These are phyloP conservation scores for Buteo buteo DNA, from an alignment of 2,113 vertebrate genomes.

Conservation along the genomic window DNA sequence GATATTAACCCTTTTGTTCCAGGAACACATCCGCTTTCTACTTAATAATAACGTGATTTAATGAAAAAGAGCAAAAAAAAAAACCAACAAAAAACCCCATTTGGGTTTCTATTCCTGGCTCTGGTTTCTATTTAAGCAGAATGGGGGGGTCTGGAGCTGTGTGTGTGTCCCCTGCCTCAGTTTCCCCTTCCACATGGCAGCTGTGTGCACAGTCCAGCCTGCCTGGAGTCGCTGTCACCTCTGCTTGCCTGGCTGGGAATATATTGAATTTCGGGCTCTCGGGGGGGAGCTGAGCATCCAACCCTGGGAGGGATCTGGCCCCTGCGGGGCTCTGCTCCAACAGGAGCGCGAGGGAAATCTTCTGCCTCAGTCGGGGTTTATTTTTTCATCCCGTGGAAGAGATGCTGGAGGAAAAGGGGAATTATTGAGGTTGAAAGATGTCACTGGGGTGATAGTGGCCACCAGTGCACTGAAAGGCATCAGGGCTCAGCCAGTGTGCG, in stretches of 20 bases:
- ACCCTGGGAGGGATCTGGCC: neutral
- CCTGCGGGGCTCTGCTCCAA: fast-evolving
- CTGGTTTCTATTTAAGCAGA: fast-evolving
- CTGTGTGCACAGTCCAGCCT: neutral
- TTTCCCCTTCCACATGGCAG: neutral
- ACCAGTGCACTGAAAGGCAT: fast-evolving
- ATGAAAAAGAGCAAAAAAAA: neutral
- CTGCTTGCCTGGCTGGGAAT: neutral
- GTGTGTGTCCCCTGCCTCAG: neutral
- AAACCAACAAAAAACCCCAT: neutral
- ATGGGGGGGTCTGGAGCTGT: neutral
- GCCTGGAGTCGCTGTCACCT: neutral
- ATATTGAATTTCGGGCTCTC: fast-evolving
- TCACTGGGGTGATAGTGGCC: neutral
- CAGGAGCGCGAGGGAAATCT: too few species aligned
- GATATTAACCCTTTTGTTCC: neutral
- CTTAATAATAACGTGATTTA: neutral
- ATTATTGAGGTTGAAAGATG: neutral
- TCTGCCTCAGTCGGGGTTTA: neutral
- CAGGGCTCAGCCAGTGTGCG: neutral
- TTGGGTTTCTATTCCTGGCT: neutral
- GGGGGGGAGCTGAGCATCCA: neutral
- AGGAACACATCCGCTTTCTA: neutral
- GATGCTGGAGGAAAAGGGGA: neutral
- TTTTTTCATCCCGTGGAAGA: neutral